Evolutionary conservation across 2,797 vertebrate species (phyloP), one percentile per base, ranked within the genome.

Genomic region (Podarcis lilfordi): DNA sequence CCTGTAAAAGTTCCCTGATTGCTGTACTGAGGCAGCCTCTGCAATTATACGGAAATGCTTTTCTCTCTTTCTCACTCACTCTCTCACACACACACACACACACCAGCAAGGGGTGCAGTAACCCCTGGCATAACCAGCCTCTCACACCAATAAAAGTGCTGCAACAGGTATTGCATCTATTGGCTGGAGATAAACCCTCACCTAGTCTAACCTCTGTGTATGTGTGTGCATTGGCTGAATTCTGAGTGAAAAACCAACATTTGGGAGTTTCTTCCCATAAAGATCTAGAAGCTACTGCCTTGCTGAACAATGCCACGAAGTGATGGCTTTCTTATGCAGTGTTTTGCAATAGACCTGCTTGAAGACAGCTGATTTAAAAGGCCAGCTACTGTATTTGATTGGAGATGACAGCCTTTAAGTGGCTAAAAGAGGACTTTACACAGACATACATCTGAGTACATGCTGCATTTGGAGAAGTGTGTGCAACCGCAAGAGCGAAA

Each of bases 341-440:
- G 89, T 78, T n/a, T 86, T 0, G 0, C 23, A 40, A 55, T 13
- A 2, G 13, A 80, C 1, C n/a, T n/a, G 10, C 78, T 89, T 1
- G 6, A 85, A 59, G 61, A 37, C 59, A 85, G 35, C 84, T 89
- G 86, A 69, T 86, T 3, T 3, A 59, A 93, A 79, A 66, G 84
- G 86, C 81, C 84, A 80, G 43, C 64, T 85, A 55, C 68, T 27
- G 35, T 69, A 86, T 59, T 91, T 82, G 82, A 85, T 76, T 87
- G 82, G 83, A 0, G 0, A 77, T 78, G 88, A 59, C 71, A 69
- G 45, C 66, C 90, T 69, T 90, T 91, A 35, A 43, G 84, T 25
- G 79, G 82, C 88, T 91, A 81, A 92, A 90, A 86, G 84, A 89
- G 84, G 75, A 87, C 89, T 94, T 86, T 90, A 91, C 80, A 86